phyloP scores from a whole-genome alignment of 2,888 invertebrate species.

The Caenorhabditis sp. region DNA sequence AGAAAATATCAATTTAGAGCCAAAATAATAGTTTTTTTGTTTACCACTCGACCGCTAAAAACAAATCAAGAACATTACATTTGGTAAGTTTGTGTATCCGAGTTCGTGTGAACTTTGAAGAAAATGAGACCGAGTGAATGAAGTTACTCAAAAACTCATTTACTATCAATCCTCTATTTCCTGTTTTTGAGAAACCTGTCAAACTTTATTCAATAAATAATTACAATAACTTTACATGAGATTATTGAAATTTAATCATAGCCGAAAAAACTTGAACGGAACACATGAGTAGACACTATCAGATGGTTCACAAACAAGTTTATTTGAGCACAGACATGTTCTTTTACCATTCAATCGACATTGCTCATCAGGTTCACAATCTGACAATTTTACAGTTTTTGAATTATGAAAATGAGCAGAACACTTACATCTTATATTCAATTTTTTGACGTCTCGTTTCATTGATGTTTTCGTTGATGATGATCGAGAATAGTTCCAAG shows the following conservation, averaged over 20 bases:
- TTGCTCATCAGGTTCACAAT: constrained; percentile 37
- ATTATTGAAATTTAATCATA: neutral
- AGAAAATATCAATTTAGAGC: too few species aligned
- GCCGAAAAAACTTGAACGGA: neutral
- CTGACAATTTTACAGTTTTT: constrained; percentile 13
- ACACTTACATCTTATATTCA: neutral
- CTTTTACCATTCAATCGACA: constrained; percentile 34
- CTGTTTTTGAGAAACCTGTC: too few species aligned
- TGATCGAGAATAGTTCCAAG: neutral
- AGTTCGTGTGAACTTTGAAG: too few species aligned
- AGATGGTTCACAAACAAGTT: constrained; percentile 31
- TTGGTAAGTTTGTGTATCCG: too few species aligned
- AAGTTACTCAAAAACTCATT: too few species aligned
- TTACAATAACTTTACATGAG: too few species aligned
- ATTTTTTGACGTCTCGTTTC: neutral
- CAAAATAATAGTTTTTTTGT: too few species aligned
- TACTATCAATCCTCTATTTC: too few species aligned
- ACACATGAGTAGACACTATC: neutral
- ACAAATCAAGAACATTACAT: too few species aligned
- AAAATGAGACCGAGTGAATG: too few species aligned
- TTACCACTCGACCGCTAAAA: too few species aligned
- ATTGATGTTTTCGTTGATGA: neutral
- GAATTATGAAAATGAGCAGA: neutral
- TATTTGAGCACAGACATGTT: constrained; percentile 36
- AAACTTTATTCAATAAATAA: too few species aligned